Evolutionary conservation across 2,888 invertebrate species (phyloP).

Genomic region (Anorthoa munda): DNA sequence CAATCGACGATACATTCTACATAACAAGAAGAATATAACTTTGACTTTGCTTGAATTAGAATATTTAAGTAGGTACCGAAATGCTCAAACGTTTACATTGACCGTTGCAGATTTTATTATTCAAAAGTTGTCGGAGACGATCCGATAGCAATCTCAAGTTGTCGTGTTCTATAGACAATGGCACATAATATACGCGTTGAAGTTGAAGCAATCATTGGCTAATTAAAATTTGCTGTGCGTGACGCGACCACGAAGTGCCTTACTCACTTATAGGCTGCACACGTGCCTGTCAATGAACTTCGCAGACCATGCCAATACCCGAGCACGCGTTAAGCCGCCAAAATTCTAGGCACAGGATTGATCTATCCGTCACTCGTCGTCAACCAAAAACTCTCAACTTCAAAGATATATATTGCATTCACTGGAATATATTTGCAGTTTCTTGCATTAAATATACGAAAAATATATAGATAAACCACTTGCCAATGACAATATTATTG

Average conservation of each 20-base stretch:
- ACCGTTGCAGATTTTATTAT: slow-evolving; percentile 81
- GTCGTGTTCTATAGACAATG: slow-evolving; percentile 80
- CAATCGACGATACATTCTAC: slow-evolving; percentile 42
- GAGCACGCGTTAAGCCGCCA: slow-evolving; percentile 76
- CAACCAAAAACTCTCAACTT: slow-evolving; percentile 37
- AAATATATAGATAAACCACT: neutral
- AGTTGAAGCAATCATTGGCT: slow-evolving; percentile 86
- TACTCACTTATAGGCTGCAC: slow-evolving; percentile 88
- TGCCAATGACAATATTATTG: slow-evolving; percentile 6
- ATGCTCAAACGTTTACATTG: slow-evolving; percentile 60
- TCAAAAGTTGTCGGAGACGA: slow-evolving; percentile 76
- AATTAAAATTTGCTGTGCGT: slow-evolving; percentile 90
- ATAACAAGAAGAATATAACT: slow-evolving; percentile 40
- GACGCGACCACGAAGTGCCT: slow-evolving; percentile 85
- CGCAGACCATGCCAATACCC: slow-evolving; percentile 81
- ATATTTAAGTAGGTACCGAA: slow-evolving; percentile 56
- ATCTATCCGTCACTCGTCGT: slow-evolving; percentile 32
- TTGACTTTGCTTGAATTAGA: slow-evolving; percentile 52
- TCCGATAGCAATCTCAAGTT: slow-evolving; percentile 83
- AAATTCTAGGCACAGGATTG: slow-evolving; percentile 66
- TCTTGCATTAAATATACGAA: neutral
- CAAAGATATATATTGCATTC: slow-evolving; percentile 18
- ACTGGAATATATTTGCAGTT: slow-evolving; percentile 13
- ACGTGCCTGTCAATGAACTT: slow-evolving; percentile 91
- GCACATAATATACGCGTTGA: slow-evolving; percentile 76